These are phyloP conservation scores for Salmo trutta DNA, from an alignment of 2,797 vertebrate species.

Conservation along the genomic window DNA sequence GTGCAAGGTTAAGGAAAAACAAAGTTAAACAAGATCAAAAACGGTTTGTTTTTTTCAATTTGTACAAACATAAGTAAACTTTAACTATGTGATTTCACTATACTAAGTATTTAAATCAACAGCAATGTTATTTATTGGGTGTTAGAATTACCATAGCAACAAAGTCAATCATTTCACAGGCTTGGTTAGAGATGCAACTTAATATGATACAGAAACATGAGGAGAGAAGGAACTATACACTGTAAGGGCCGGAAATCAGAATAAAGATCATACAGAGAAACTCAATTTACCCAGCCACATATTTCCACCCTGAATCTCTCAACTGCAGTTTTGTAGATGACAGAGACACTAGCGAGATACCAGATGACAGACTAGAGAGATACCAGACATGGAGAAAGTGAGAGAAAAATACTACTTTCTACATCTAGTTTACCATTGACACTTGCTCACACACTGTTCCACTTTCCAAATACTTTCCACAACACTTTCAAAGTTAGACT, in stretches of 20 bases:
- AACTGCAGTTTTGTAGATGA: conserved; percentile 23
- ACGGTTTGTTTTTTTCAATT: neutral
- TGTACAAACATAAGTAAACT: conserved; percentile 44
- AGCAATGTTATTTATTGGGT: neutral
- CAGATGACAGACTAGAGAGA: conserved; percentile 22
- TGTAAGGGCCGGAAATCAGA: conserved; percentile 18
- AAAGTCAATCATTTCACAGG: neutral
- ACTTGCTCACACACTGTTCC: conserved; percentile 61
- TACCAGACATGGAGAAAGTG: conserved; percentile 14
- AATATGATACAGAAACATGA: neutral
- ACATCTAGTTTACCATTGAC: conserved; percentile 60
- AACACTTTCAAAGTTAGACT: conserved; percentile 60
- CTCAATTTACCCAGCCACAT: conserved; percentile 24
- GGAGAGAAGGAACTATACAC: neutral
- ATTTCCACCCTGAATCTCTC: conserved; percentile 25
- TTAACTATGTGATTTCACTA: conserved; percentile 19
- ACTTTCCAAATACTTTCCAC: conserved; percentile 69
- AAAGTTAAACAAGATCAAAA: conserved; percentile 35
- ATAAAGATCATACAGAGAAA: conserved; percentile 29
- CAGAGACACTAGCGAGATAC: conserved; percentile 30
- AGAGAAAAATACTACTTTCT: conserved; percentile 38
- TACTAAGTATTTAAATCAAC: conserved; percentile 32
- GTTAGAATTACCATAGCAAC: conserved; percentile 31
- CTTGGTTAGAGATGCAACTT: neutral
- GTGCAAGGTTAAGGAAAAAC: conserved; percentile 29